These are phyloP conservation scores for Peromyscus aztecus DNA, from an alignment of 2,797 vertebrate species.

Conservation along the genomic window DNA sequence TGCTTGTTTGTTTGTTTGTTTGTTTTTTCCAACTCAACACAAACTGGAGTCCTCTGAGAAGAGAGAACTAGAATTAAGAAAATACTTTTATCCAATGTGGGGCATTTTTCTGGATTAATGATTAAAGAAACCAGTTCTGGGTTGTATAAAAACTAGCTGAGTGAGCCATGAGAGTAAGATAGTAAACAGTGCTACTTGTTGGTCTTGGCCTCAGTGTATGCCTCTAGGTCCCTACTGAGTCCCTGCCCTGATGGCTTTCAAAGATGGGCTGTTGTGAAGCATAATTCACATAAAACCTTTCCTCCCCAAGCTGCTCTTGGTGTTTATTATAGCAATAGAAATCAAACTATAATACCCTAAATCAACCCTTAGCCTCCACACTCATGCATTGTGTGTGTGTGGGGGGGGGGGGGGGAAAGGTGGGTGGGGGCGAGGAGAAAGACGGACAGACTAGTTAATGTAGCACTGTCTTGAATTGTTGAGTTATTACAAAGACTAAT, in stretches of 20 bases:
- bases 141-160: not conserved
- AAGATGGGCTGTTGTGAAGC: not conserved
- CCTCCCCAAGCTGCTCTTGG: not conserved
- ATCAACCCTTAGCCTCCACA: not conserved
- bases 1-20: not conserved
- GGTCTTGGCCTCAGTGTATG: not conserved
- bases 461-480: not conserved
- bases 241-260: not conserved
- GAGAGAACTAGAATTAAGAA: not conserved
- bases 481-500: not conserved
- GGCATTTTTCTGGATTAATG: not conserved
- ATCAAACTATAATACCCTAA: not conserved
- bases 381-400: not conserved
- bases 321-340: not conserved
- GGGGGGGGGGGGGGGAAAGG: too few relatives aligned
- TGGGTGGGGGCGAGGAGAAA: fast-evolving
- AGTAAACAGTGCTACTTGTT: not conserved
- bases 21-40: not conserved
- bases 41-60: not conserved
- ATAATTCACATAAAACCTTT: not conserved
- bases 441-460: not conserved
- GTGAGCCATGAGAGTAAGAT: not conserved
- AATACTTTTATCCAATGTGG: too few relatives aligned
- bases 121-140: not conserved
- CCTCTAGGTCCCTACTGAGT: not conserved